Evolutionary conservation across 2,888 invertebrate genomes (phyloP).

Genomic region (Timema cristinae): DNA sequence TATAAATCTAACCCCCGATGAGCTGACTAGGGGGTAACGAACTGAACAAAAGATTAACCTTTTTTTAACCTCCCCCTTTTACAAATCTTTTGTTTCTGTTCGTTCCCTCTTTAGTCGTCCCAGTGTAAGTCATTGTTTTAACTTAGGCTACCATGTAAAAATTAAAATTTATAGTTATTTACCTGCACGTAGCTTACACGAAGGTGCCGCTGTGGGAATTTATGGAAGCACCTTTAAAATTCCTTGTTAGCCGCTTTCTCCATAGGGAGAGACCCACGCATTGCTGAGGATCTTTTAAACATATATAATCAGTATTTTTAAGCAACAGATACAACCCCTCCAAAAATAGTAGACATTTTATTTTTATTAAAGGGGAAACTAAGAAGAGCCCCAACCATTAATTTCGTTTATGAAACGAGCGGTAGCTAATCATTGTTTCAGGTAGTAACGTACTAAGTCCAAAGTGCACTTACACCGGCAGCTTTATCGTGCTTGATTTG

Average conservation of each 20-base stretch:
- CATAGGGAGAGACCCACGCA: background rate
- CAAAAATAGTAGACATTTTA: no score
- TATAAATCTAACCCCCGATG: conserved; percentile 15
- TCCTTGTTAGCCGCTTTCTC: conserved; percentile 8
- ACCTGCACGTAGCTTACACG: conserved; percentile 11
- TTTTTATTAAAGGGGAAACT: no score
- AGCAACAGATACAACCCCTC: no score
- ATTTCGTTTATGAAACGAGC: no score
- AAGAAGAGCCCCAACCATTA: no score
- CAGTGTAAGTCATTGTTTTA: conserved; percentile 22
- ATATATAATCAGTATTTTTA: no score
- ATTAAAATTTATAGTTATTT: conserved; percentile 25
- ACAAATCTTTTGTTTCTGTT: background rate
- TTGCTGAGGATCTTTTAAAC: background rate
- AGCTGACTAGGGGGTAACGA: conserved; percentile 19
- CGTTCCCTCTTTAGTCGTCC: background rate
- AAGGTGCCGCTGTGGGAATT: conserved; percentile 23
- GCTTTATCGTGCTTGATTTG: no score
- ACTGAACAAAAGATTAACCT: conserved; percentile 17
- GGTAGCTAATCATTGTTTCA: no score
- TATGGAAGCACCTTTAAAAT: conserved; percentile 24
- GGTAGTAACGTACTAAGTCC: no score
- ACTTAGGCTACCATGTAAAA: conserved; percentile 13
- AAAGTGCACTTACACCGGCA: no score
- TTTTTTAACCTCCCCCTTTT: no score